These are phyloP conservation scores for Dermatophagoides farinae DNA, from an alignment of 1,140 invertebrate species.

Conservation along the genomic window DNA sequence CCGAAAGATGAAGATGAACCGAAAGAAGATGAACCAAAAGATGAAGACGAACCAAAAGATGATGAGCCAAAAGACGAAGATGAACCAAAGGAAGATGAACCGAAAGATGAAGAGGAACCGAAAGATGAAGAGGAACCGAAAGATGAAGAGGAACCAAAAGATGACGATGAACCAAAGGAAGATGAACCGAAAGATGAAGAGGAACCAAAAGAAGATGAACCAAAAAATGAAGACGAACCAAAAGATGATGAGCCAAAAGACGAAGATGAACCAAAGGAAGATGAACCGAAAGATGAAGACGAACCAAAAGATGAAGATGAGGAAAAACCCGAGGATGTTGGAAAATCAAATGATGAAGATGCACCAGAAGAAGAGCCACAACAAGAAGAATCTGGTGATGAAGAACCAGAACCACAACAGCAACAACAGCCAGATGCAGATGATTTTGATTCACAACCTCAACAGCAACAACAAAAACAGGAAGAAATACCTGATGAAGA, in stretches of 20 bases:
- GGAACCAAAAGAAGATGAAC: not conserved
- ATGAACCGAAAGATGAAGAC: not conserved
- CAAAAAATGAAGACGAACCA: not conserved
- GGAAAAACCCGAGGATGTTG: not conserved
- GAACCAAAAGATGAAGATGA: not conserved
- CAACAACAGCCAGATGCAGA: not conserved
- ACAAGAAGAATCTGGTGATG: not conserved
- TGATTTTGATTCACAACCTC: not conserved
- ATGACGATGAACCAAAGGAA: not conserved
- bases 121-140: not conserved
- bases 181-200: not conserved
- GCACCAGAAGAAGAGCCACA: not conserved
- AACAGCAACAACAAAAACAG: not conserved
- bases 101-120: not conserved
- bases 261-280: not conserved
- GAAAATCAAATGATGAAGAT: not conserved
- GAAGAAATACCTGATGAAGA: not conserved
- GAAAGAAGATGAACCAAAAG: not conserved
- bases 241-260: not conserved
- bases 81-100: not conserved
- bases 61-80: not conserved
- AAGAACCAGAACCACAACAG: not conserved
- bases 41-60: not conserved
- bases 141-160: not conserved
- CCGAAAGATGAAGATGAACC: not conserved